Base-by-base conservation (phyloP, 2,797 vertebrate genomes). In the Furcifer pardalis region DNA sequence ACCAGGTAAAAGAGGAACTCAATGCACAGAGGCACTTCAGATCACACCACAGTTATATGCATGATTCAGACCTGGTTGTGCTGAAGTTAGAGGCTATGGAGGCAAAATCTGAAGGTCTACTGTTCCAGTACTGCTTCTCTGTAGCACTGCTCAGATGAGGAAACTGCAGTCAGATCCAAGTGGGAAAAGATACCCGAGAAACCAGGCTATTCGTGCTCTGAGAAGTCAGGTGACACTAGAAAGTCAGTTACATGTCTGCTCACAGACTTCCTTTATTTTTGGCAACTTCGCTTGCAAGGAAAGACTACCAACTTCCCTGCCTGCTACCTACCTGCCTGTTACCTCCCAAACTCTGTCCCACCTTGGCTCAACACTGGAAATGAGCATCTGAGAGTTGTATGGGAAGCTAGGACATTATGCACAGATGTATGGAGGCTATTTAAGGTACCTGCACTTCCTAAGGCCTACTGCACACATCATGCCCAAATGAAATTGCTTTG, bases 401-500 rank as follows among this genome's bases (percentile, higher is more conserved):
- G 40, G 32, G 35, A 30, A 46, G 13, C 23, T 77, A 56, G 27
- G 44, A 40, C 52, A 52, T 71, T 56, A 65, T 40, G 62, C 23
- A 5, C 2, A 7, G 23, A 25, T 7, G 68, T 5, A 69, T 30
- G 63, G 46, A 27, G 17, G n/a, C 19, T 44, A 59, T 40, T 32
- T 52, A 32, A 17, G 17, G 17, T 10, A 30, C 7, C 25, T 74
- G 19, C 56, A 52, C 60, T 62, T 74, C 30, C 59, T 71, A 27
- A 62, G 49, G 23, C 7, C 9, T 71, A 71, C 19, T 56, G 52
- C 21, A 71, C 12, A n/a, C 68, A 27, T 79, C 15, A 66, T 86
- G 46, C 85, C 87, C 84, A 84, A 86, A 56, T 52, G 56, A 75
- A 84, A 63, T 27, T 37, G 32, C 56, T 21, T 6, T 9, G 21